Conservation (phyloP, 1,140 invertebrate genomes). For the Drosophila malerkotliana region DNA sequence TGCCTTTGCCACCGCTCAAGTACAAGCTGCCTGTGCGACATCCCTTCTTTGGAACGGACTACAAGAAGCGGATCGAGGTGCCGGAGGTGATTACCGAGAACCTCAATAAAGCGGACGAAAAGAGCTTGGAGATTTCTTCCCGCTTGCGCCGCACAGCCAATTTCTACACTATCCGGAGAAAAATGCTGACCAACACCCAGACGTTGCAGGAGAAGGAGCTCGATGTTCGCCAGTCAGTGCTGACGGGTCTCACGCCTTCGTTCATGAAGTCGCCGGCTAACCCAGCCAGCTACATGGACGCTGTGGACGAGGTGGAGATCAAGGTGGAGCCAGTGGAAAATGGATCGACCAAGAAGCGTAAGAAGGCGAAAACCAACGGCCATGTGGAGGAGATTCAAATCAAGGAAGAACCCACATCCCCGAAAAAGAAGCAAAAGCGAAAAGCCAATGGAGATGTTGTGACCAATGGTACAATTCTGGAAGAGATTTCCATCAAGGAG, state of each 20-base stretch:
- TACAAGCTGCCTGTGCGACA: constrained; percentile 42
- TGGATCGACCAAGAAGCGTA: not conserved
- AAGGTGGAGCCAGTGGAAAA: not conserved
- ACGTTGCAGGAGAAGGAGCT: constrained; percentile 59
- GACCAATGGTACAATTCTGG: not conserved
- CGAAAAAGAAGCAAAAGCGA: constrained; percentile 6
- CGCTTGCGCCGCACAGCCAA: constrained; percentile 15
- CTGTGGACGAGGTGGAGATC: not conserved
- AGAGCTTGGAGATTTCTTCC: not conserved
- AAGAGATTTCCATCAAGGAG: not conserved
- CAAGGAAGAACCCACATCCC: not conserved
- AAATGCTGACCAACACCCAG: constrained; percentile 21
- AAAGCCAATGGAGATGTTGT: not conserved
- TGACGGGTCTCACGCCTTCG: constrained; percentile 48
- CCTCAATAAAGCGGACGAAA: constrained; percentile 26
- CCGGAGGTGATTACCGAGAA: constrained; percentile 3
- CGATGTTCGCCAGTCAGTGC: constrained; percentile 59
- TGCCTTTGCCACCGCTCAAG: constrained; percentile 6
- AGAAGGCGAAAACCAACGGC: constrained; percentile 1
- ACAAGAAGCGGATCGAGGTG: constrained; percentile 42
- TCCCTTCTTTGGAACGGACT: constrained; percentile 61
- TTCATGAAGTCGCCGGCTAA: constrained; percentile 25
- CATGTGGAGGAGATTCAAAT: not conserved
- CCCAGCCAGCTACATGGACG: constrained; percentile 4
- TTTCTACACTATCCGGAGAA: constrained; percentile 48